Evolutionary conservation across 2,888 invertebrate genomes (phyloP), one percentile per base, ranked within the genome.

Genomic region (Tipula helvola): DNA sequence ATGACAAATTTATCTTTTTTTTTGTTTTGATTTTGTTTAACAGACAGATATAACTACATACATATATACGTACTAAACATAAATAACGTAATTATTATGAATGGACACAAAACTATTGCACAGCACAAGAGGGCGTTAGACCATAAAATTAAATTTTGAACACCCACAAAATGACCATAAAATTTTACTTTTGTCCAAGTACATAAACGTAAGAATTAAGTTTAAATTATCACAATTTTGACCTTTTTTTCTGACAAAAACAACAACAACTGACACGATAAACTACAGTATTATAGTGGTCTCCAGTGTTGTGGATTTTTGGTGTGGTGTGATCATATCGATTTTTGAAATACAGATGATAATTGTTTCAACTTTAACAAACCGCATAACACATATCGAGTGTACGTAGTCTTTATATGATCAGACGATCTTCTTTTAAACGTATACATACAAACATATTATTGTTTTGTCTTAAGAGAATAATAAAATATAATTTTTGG

Each of bases 141-240:
- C 84, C 84, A 84, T 84, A n/a, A 84, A 84, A 84, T 84, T 84
- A 84, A 39, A 83, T 57, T 87, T 90, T 89, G 87, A 88, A 90
- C 90, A 90, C 90, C 90, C 90, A 90, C 89, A 90, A 90, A 90
- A 90, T 90, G 90, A 90, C 90, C 90, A 89, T 91, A 90, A 90
- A 91, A 91, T 91, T 89, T 39, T 28, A 57, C 5, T 83, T 5
- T 39, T 84, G 84, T 84, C 84, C 84, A 16, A 39, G 39, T 39
- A 16, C 36, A 83, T 84, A 41, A 84, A 84, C 84, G 84, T 84
- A 84, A 13, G 41, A 84, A 71, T 71, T 71, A 71, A 71, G 71
- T 71, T 71, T 71, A 71, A 84, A 41, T 84, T 84, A 84, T 84
- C 39, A 16, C 39, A 39, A 84, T 84, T 84, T 84, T 41, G 41